Conservation (phyloP, 1,140 invertebrate species). For the Bombus confusus region DNA sequence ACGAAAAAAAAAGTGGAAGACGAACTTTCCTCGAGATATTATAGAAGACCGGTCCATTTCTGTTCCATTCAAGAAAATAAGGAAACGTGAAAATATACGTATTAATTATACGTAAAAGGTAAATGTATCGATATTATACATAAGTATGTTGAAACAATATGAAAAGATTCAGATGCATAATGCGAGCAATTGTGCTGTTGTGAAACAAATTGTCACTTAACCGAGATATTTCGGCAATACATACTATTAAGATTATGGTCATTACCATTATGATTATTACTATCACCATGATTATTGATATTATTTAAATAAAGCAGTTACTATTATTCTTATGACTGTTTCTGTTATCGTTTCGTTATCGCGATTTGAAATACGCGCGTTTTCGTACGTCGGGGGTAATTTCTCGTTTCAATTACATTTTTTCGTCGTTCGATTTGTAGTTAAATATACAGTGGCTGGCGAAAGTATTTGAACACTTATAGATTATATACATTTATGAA, state of each 20-base stretch:
- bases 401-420: neutral
- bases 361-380: neutral
- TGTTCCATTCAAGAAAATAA: neutral
- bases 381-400: neutral
- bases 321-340: constrained; percentile 68
- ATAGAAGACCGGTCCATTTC: constrained; percentile 48
- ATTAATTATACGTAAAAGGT: neutral
- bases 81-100: neutral
- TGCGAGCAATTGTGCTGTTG: constrained; percentile 54
- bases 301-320: constrained; percentile 74
- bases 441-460: neutral
- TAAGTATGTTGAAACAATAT: constrained; percentile 42
- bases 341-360: constrained; percentile 52
- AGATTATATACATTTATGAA: neutral
- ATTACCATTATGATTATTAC: constrained; percentile 41
- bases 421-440: neutral
- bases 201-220: constrained; percentile 62
- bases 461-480: neutral
- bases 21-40: no score
- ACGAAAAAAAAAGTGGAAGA: neutral
- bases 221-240: constrained; percentile 65
- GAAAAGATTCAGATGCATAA: neutral
- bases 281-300: constrained; percentile 64
- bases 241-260: constrained; percentile 48
- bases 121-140: constrained; percentile 31